These are phyloP conservation scores for Hermodice carunculata DNA, from an alignment of 2,888 invertebrate genomes.

Conservation along the genomic window DNA sequence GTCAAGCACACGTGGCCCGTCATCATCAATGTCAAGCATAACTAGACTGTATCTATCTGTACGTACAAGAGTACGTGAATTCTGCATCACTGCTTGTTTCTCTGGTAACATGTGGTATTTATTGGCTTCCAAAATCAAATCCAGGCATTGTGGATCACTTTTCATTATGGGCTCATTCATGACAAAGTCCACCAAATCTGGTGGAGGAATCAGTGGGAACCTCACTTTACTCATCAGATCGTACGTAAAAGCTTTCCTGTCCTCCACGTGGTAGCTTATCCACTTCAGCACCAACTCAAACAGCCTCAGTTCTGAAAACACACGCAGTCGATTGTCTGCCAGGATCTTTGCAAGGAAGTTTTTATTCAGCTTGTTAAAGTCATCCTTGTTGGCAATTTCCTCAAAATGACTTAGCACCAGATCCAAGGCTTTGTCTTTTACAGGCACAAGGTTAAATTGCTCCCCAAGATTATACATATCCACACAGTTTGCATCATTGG, in stretches of 20 bases:
- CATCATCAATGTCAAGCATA: constrained; percentile 25
- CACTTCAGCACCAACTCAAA: constrained; percentile 20
- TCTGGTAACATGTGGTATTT: constrained; percentile 28
- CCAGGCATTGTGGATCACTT: constrained; percentile 20
- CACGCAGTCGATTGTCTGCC: constrained; percentile 6
- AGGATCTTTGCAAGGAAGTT: constrained; percentile 16
- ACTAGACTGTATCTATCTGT: constrained; percentile 9
- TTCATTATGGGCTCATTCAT: constrained; percentile 23
- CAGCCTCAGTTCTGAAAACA: constrained; percentile 14
- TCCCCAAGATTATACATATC: constrained; percentile 28
- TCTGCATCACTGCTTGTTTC: constrained; percentile 22
- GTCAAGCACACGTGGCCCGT: constrained; percentile 20
- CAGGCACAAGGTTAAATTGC: constrained; percentile 16
- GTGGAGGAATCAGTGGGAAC: constrained; percentile 21
- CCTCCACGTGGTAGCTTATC: constrained; percentile 9
- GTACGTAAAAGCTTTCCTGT: background rate
- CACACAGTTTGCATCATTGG: constrained; percentile 12
- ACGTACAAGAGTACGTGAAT: constrained; percentile 17
- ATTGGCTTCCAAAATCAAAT: constrained; percentile 27
- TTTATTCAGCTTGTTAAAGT: constrained; percentile 7
- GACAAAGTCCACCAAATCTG: constrained; percentile 19
- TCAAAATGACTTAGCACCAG: constrained; percentile 25
- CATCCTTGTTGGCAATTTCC: constrained; percentile 12
- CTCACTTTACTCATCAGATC: constrained; percentile 15
- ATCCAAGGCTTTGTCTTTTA: constrained; percentile 13